Conservation (phyloP, 2,888 invertebrate genomes). For the Eristalis tenax region DNA sequence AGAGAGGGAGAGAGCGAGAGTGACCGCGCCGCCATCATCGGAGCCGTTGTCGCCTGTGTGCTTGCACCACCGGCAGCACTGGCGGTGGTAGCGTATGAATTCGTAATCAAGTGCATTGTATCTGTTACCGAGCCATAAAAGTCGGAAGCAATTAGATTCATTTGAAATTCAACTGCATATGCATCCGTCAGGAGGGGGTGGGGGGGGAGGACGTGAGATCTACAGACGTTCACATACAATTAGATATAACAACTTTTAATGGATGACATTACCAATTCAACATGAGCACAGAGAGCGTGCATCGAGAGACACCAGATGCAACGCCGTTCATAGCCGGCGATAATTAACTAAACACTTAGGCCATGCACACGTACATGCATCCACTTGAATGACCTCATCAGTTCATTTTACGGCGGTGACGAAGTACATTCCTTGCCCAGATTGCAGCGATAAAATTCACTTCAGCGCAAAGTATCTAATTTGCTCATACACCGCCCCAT, state of each 20-base stretch:
- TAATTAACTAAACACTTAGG: slow-evolving; percentile 51
- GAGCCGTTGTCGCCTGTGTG: background rate
- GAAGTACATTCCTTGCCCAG: slow-evolving; percentile 10
- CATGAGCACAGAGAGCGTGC: slow-evolving; percentile 18
- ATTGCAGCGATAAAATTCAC: slow-evolving; percentile 39
- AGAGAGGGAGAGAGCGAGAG: background rate
- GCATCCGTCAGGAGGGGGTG: background rate
- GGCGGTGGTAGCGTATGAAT: slow-evolving; percentile 35
- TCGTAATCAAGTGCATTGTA: slow-evolving; percentile 67
- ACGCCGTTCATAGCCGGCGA: background rate
- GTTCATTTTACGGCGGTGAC: background rate
- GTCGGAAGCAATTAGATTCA: slow-evolving; percentile 67
- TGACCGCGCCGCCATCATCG: background rate
- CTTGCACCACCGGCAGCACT: background rate
- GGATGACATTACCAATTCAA: slow-evolving; percentile 65
- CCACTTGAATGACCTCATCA: slow-evolving; percentile 51
- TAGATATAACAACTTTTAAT: slow-evolving; percentile 69
- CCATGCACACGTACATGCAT: slow-evolving; percentile 16
- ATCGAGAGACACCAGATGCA: slow-evolving; percentile 32
- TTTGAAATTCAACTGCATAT: slow-evolving; percentile 57
- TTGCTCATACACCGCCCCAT: slow-evolving; percentile 29
- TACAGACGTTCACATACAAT: slow-evolving; percentile 58
- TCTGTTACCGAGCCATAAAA: slow-evolving; percentile 61
- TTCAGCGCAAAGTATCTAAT: slow-evolving; percentile 54
- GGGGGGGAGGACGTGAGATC: slow-evolving; percentile 8